Base-by-base conservation (phyloP, 2,113 vertebrate genomes). In the Chamaea fasciata region DNA sequence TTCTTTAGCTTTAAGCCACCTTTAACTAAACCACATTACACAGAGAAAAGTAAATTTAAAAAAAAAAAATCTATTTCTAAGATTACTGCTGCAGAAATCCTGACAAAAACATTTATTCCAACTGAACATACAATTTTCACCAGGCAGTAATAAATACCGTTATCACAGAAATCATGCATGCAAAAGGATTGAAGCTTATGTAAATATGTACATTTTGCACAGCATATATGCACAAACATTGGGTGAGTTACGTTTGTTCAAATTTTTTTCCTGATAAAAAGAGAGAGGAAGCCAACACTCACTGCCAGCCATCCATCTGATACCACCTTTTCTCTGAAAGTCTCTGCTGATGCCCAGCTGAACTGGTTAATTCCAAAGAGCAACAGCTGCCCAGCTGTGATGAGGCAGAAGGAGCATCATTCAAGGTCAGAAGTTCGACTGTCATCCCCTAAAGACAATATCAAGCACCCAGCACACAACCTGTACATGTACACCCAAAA, bases 161-260 rank as follows among this genome's bases (percentile, higher is more conserved):
- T 30, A 63, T 63, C 9, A 55, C 0, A 80, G 64, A 83, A 85
- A 80, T 55, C 12, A 39, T 6, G 31, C 47, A 68, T 9, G 41
- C n/a, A 74, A 74, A 83, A 95, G n/a, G 13, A 73, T 8, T 10
- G 35, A 71, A 80, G 35, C 28, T 74, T 69, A 52, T 18, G 42
- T 62, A 80, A 73, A 69, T 41, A 63, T 4, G 13, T 80, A 57
- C 0, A 0, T 30, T 87, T 93, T 52, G 31, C 31, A 85, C 15
- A 74, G n/a, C 26, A 49, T 21, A 62, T 11, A 59, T 24, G 8
- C n/a, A 70, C 65, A 94, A 89, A 87, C 23, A 70, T 9, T 28
- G 26, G 1, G 6, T 27, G 19, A 2, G 0, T 62, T 67, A 59
- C 2, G 2, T 39, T 62, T 78, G 30, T 12, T 73, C 18, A 46